Percentiles rank a stretch among this genome's conserved stretches.
Conservation (phyloP, 1,140 invertebrate genomes). For the Drosophila simulans region DNA sequence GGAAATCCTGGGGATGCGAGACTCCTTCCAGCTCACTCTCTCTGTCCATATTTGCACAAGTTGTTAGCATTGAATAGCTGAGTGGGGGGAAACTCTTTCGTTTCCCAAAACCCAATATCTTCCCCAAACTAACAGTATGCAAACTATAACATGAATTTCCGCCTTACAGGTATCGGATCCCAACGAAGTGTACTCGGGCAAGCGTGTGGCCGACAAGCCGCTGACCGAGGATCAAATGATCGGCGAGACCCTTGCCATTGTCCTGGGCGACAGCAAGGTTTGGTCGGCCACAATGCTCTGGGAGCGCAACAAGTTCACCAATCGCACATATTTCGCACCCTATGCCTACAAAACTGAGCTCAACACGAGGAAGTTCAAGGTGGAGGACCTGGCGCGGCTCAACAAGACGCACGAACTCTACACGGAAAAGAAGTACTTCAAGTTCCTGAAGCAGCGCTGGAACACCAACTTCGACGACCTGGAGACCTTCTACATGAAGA, state of each 20-base stretch:
- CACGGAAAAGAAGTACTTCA: constrained; percentile 93
- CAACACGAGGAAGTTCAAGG: constrained; percentile 93
- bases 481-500: constrained; percentile 96
- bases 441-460: constrained; percentile 96
- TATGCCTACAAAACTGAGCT: constrained; percentile 95
- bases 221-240: constrained; percentile 97
- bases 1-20: constrained; percentile 22
- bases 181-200: constrained; percentile 96
- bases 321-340: constrained; percentile 96
- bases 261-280: constrained; percentile 95
- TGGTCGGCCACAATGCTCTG: constrained; percentile 97
- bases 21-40: constrained; percentile 11
- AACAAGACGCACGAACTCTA: constrained; percentile 93
- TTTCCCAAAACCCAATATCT: not conserved
- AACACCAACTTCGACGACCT: constrained; percentile 96
- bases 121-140: constrained; percentile 1
- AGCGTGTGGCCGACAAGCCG: constrained; percentile 93
- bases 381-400: constrained; percentile 94
- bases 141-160: not conserved
- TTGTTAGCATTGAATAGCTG: constrained; percentile 50
- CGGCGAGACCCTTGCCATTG: constrained; percentile 94
- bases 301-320: constrained; percentile 98
- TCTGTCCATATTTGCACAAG: constrained; percentile 66
- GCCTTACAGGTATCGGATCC: constrained; percentile 92
- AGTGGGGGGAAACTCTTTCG: constrained; percentile 11